Percentiles rank a stretch among this genome's conserved stretches.
Conservation (phyloP, 1,140 invertebrate species). For the Drosophila virilis region DNA sequence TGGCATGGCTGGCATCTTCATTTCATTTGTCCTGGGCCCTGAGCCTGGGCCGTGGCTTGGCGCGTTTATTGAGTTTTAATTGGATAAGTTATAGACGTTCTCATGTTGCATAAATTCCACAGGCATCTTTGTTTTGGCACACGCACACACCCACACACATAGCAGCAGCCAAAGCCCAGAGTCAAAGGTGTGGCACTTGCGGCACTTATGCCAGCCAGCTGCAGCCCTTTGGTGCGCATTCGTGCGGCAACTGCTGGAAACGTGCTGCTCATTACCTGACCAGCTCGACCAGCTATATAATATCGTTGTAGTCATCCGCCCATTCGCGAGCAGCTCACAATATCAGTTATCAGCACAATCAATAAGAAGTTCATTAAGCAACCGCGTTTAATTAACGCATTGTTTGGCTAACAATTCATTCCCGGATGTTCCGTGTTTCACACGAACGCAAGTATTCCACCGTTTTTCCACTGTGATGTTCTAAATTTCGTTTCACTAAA, state of each 20-base stretch:
- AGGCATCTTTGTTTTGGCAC: slow-evolving; percentile 75
- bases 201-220: not conserved
- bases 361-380: slow-evolving; percentile 51
- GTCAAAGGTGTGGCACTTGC: slow-evolving; percentile 22
- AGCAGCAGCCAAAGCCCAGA: not conserved
- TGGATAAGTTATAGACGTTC: slow-evolving; percentile 80
- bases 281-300: slow-evolving; percentile 4
- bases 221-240: slow-evolving; percentile 47
- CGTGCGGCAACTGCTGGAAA: slow-evolving; percentile 62
- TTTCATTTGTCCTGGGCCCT: slow-evolving; percentile 44
- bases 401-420: slow-evolving; percentile 28
- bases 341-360: slow-evolving; percentile 54
- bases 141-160: slow-evolving; percentile 27
- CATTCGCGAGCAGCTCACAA: not conserved
- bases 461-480: slow-evolving; percentile 46
- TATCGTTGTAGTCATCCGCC: too few relatives aligned
- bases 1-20: slow-evolving; percentile 68
- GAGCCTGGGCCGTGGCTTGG: slow-evolving; percentile 19
- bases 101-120: slow-evolving; percentile 81
- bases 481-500: not conserved
- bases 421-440: not conserved
- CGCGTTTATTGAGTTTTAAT: slow-evolving; percentile 82
- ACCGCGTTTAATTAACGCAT: slow-evolving; percentile 67
- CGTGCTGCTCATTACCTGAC: slow-evolving; percentile 71
- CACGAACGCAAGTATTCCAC: not conserved